phyloP scores from a whole-genome alignment of 2,113 vertebrate genomes.

The Zootoca vivipara region DNA sequence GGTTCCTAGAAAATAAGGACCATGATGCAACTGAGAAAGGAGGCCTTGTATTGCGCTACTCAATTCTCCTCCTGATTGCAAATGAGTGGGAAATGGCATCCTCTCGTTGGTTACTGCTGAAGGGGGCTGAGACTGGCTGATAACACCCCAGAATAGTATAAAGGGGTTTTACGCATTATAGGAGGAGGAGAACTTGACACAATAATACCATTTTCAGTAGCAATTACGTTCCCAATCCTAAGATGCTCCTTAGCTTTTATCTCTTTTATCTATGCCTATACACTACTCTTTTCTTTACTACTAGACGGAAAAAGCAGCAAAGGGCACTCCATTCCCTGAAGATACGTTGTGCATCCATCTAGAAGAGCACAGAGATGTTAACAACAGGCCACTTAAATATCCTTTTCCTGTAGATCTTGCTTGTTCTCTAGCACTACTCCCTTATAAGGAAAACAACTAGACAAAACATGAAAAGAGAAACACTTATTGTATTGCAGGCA shows the following conservation, averaged over 20 bases:
- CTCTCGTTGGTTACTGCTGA: not conserved
- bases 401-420: not conserved
- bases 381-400: not conserved
- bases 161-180: not conserved
- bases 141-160: not conserved
- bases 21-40: not conserved
- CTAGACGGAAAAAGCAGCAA: constrained; percentile 5
- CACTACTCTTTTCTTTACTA: not conserved
- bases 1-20: not conserved
- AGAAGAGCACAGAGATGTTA: not conserved
- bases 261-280: not conserved
- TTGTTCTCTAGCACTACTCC: not conserved
- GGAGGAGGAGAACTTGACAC: not conserved
- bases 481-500: not conserved
- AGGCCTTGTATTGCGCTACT: not conserved
- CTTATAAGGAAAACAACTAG: not conserved
- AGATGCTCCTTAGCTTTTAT: constrained; percentile 1
- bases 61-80: not conserved
- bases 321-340: not conserved
- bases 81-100: not conserved
- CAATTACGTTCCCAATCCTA: not conserved
- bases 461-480: not conserved
- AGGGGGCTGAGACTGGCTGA: not conserved
- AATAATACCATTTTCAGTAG: not conserved
- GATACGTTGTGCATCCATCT: not conserved